Evolutionary conservation across 1,140 invertebrate species (phyloP), one percentile per base, ranked within the genome.

Genomic region (Bombus impatiens): DNA sequence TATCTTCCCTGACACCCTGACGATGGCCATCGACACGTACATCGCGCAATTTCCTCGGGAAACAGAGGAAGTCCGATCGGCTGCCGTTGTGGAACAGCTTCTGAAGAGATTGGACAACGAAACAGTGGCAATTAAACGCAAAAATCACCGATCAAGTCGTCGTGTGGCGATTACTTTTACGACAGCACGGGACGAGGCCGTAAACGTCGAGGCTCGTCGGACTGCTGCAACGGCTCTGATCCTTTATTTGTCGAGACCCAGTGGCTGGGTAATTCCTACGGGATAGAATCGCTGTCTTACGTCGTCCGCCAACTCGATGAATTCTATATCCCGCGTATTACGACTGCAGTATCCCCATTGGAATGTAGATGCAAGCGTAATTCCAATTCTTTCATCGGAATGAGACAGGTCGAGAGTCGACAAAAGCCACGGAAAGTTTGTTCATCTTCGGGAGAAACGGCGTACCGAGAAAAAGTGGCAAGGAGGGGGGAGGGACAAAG

Each of bases 1-100:
- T 78, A 62, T 88, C 76, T 88, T 88, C 35, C 70, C 35, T 84
- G 87, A 88, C 79, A 79, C 62, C 83, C 78, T 62, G 40, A 87
- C 78, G 70, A 88, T 88, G 37, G 78, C 75, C 59, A 71, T n/a
- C 78, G 40, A 13, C 35, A 35, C 28, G 47, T 67, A 44, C 71
- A 42, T 77, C 62, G n/a, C 9, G 12, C 28, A 32, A 57, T 81
- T 65, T 82, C 28, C 40, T 13, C 18, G 40, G 22, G 1, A 81
- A 44, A 77, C 28, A 40, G 28, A 59, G 75, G 40, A 78, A 42
- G 32, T 6, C 18, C 59, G 59, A 62, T 47, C 15, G 47, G 47
- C 47, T 47, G 47, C 0, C 15, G 15, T 6, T 18, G 47, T 0
- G 47, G 1, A 53, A 53, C 47, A 53, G 18, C 47, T 53, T 53